Evolutionary conservation across 2,797 vertebrate genomes (phyloP).

Genomic region (Labroides dimidiatus): DNA sequence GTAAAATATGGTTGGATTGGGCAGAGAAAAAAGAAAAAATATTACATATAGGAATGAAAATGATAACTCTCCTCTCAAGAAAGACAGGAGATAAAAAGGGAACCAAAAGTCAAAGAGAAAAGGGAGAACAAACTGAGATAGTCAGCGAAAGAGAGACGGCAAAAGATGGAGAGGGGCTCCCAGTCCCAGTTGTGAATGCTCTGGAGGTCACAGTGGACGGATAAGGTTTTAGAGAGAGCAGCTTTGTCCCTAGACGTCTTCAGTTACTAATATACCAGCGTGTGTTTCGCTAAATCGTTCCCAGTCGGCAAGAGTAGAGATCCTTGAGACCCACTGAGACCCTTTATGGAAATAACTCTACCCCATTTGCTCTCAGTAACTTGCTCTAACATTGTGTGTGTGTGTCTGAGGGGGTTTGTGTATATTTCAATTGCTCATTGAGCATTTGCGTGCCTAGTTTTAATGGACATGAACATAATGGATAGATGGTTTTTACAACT

Average conservation of each 20-base stretch:
- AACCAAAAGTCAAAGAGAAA: constrained; percentile 55
- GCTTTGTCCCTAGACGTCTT: constrained; percentile 79
- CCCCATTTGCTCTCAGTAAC: constrained; percentile 81
- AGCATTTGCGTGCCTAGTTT: constrained; percentile 61
- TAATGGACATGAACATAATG: constrained; percentile 77
- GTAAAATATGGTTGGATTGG: constrained; percentile 58
- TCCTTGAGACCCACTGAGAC: constrained; percentile 82
- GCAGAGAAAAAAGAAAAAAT: constrained; percentile 38
- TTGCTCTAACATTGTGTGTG: constrained; percentile 53
- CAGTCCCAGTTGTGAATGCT: constrained; percentile 74
- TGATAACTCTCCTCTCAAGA: constrained; percentile 39
- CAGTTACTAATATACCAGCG: constrained; percentile 84
- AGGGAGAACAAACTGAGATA: constrained; percentile 58
- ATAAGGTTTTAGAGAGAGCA: constrained; percentile 73
- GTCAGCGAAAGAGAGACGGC: constrained; percentile 60
- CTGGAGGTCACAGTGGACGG: constrained; percentile 77
- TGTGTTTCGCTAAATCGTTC: constrained; percentile 81
- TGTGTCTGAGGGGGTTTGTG: constrained; percentile 9
- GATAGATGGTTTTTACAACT: constrained; percentile 77
- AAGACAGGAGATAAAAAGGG: constrained; percentile 25
- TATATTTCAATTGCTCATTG: constrained; percentile 62
- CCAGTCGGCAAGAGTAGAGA: constrained; percentile 78
- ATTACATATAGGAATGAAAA: constrained; percentile 39
- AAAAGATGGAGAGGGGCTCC: constrained; percentile 66
- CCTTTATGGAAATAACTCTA: constrained; percentile 87